A percentile compares a stretch with the other conserved stretches of the same genome.
These are phyloP conservation scores for Lamellibrachia luymesi DNA, from an alignment of 1,140 invertebrate genomes.

Conservation along the genomic window DNA sequence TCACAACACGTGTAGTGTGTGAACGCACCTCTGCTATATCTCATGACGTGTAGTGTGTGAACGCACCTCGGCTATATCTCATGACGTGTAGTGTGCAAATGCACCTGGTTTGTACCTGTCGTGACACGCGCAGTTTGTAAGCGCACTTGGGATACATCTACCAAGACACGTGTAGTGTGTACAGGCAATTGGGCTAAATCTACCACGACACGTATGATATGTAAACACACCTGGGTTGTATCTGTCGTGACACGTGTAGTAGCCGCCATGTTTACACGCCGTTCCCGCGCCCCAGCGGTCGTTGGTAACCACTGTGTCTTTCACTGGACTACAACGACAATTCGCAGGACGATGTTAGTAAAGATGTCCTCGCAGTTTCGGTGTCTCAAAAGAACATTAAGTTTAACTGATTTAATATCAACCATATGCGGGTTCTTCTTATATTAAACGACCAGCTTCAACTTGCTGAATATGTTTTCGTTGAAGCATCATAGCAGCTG, in stretches of 20 bases:
- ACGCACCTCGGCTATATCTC: background rate
- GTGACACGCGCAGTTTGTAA: too few relatives aligned
- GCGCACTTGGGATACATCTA: background rate
- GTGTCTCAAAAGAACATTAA: background rate
- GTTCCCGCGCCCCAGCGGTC: constrained; percentile 79
- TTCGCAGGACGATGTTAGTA: background rate
- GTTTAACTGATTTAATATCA: too few relatives aligned
- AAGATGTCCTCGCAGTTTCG: background rate
- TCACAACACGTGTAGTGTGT: too few relatives aligned
- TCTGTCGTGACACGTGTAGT: constrained; percentile 75
- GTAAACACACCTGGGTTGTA: constrained; percentile 72
- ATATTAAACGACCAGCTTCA: too few relatives aligned
- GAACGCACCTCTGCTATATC: too few relatives aligned
- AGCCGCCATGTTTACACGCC: constrained; percentile 86
- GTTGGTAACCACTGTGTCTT: constrained; percentile 83
- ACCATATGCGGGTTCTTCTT: too few relatives aligned
- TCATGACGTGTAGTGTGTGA: background rate
- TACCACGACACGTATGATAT: background rate
- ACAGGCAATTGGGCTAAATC: background rate
- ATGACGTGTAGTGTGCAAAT: too few relatives aligned
- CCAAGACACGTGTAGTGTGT: background rate
- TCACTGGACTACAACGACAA: constrained; percentile 71
- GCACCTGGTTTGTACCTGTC: too few relatives aligned
- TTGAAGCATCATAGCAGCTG: too few relatives aligned
- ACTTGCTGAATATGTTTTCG: too few relatives aligned